These are phyloP conservation scores for Amblyopsis hoosieri DNA, from an alignment of 2,797 vertebrate genomes.

Conservation along the genomic window DNA sequence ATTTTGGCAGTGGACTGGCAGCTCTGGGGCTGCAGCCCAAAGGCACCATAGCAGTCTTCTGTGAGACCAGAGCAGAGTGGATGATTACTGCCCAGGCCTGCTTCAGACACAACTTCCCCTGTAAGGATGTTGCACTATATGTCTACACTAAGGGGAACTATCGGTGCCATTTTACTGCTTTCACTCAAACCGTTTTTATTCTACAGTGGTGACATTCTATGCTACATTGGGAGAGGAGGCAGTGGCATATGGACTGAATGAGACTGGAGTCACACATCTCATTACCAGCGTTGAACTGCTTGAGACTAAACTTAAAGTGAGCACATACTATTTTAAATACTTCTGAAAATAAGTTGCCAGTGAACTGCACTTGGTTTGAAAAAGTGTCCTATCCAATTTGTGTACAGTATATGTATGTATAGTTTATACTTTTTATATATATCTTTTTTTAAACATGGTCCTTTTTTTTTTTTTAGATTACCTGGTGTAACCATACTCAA, in stretches of 20 bases:
- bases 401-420: no score
- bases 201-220: slow-evolving; percentile 93
- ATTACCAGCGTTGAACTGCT: slow-evolving; percentile 92
- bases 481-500: no score
- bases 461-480: no score
- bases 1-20: slow-evolving; percentile 86
- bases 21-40: slow-evolving; percentile 88
- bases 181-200: slow-evolving; percentile 15
- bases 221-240: slow-evolving; percentile 95
- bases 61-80: slow-evolving; percentile 96
- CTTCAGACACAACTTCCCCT: slow-evolving; percentile 93
- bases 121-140: slow-evolving; percentile 69
- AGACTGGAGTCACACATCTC: slow-evolving; percentile 89
- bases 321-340: slow-evolving; percentile 2
- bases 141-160: neutral
- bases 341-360: no score
- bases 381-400: neutral
- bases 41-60: slow-evolving; percentile 90
- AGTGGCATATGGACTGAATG: slow-evolving; percentile 90
- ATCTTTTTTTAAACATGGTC: no score
- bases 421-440: no score
- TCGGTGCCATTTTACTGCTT: neutral
- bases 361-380: neutral
- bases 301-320: slow-evolving; percentile 92
- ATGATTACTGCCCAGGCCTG: slow-evolving; percentile 94